Evolutionary conservation across 2,113 vertebrate species (phyloP).

Genomic region (Epinephelus lanceolatus): DNA sequence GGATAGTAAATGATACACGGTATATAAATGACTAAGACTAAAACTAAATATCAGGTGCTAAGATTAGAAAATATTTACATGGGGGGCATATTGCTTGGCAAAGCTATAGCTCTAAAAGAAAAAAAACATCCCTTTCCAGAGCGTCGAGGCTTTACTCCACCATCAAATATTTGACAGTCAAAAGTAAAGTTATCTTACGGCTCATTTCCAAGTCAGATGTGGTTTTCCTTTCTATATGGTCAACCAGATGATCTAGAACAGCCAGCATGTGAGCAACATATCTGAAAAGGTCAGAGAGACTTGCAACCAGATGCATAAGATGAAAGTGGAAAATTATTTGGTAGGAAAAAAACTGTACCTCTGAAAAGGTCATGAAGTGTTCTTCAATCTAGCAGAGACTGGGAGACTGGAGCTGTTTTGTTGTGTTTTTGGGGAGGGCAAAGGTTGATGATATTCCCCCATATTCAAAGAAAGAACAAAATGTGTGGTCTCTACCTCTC

Average conservation of each 20-base stretch:
- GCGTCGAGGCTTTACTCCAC: background rate
- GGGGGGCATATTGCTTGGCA: too few species aligned
- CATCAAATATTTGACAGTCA: conserved; percentile 18
- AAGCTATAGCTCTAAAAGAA: too few species aligned
- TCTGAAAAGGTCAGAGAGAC: conserved; percentile 51
- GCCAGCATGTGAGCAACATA: background rate
- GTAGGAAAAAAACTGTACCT: background rate
- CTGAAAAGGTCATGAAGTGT: conserved; percentile 56
- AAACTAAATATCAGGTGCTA: too few species aligned
- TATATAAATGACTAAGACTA: too few species aligned
- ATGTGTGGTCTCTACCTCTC: background rate
- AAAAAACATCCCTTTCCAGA: background rate
- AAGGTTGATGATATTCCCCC: conserved; percentile 2
- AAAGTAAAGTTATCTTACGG: conserved; percentile 9
- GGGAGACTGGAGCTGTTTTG: background rate
- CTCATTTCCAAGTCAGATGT: conserved; percentile 46
- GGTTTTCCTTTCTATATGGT: conserved; percentile 6
- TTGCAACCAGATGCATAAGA: background rate
- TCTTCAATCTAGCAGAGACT: background rate
- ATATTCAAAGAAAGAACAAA: background rate
- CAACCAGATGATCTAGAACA: background rate
- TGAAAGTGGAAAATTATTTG: conserved; percentile 5
- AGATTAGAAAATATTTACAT: too few species aligned
- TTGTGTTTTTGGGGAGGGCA: too few species aligned
- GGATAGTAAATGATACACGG: too few species aligned